phyloP scores from a whole-genome alignment of 2,888 invertebrate genomes.

The Plebejus melissa region DNA sequence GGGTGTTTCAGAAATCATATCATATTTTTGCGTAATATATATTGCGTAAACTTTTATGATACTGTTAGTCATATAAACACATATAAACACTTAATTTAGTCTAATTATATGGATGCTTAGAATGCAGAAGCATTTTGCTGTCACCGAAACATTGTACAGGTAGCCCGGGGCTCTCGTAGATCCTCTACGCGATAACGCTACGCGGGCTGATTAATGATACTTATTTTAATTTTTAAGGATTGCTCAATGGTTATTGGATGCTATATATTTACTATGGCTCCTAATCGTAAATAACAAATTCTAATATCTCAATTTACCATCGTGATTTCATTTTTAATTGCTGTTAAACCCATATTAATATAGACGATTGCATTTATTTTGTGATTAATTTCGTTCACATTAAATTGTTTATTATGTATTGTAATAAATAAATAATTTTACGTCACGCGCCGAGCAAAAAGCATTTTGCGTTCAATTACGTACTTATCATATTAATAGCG shows the following conservation, averaged over 20 bases:
- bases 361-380: not conserved
- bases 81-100: not conserved
- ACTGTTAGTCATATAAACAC: not conserved
- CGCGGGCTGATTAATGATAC: constrained; percentile 4
- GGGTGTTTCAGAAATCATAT: not conserved
- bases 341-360: not conserved
- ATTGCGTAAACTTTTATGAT: not conserved
- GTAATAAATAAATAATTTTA: constrained; percentile 28
- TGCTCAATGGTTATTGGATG: not conserved
- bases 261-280: not conserved
- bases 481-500: constrained; percentile 67
- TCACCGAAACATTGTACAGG: not conserved
- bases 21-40: not conserved
- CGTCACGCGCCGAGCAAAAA: constrained; percentile 35
- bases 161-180: constrained; percentile 4
- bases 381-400: not conserved
- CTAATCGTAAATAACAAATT: not conserved
- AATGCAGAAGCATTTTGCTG: not conserved
- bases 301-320: not conserved
- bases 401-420: not conserved
- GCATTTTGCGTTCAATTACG: constrained; percentile 48
- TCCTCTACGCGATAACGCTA: constrained; percentile 5
- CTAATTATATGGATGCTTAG: not conserved
- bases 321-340: not conserved
- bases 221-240: not conserved